Percentiles rank a stretch among this genome's conserved stretches.
phyloP scores from a whole-genome alignment of 2,888 invertebrate species.

The Elegia similella region DNA sequence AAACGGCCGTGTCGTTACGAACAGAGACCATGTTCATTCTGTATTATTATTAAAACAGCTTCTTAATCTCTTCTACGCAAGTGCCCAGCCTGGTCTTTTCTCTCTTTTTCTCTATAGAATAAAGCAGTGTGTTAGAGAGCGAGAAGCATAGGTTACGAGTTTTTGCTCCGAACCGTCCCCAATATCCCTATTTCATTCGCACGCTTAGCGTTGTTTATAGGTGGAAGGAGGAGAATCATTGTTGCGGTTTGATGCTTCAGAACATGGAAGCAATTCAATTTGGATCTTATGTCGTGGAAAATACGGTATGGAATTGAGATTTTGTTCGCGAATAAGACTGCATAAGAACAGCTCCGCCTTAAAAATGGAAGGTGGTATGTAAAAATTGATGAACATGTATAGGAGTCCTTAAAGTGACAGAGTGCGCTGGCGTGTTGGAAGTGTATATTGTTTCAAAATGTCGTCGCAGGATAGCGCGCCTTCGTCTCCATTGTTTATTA shows the following conservation, averaged over 20 bases:
- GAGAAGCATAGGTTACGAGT: conserved; percentile 36
- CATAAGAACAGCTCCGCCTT: conserved; percentile 79
- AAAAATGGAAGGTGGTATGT: conserved; percentile 83
- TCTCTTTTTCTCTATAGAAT: conserved; percentile 49
- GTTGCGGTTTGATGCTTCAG: conserved; percentile 55
- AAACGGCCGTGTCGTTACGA: conserved; percentile 67
- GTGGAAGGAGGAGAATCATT: conserved; percentile 63
- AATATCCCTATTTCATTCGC: conserved; percentile 58
- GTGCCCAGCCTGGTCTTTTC: conserved; percentile 39
- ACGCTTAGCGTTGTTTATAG: conserved; percentile 40
- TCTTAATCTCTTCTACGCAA: conserved; percentile 66
- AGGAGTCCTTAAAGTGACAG: conserved; percentile 81
- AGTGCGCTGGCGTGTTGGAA: conserved; percentile 78
- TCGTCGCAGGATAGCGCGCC: conserved; percentile 67
- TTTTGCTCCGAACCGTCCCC: conserved; percentile 34
- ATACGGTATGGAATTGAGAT: conserved; percentile 35
- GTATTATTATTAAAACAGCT: conserved; percentile 76
- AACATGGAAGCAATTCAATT: conserved; percentile 23
- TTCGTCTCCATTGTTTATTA: conserved; percentile 71
- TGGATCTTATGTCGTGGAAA: fast-evolving
- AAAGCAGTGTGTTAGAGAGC: conserved; percentile 42
- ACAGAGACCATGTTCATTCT: conserved; percentile 73
- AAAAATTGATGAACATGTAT: conserved; percentile 82
- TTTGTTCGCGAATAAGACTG: conserved; percentile 41
- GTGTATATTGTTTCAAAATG: conserved; percentile 81